Evolutionary conservation across 1,140 invertebrate genomes (phyloP).

Genomic region (Triops longicaudatus): DNA sequence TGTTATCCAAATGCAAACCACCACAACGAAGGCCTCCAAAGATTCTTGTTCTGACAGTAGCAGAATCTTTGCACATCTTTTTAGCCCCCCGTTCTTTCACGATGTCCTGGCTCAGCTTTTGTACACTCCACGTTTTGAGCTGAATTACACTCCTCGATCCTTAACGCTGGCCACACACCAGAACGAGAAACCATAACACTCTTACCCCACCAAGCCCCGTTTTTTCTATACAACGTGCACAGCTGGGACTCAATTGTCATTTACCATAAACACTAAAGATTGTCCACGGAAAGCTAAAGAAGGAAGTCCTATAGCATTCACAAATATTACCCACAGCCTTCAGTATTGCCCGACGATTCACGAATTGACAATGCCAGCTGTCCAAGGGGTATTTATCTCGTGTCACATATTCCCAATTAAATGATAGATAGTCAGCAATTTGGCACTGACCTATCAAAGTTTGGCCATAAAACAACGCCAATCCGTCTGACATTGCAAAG

Average conservation of each 20-base stretch:
- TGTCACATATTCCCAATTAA: not conserved
- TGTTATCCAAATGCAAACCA: not conserved
- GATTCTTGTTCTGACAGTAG: not conserved
- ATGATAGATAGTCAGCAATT: not conserved
- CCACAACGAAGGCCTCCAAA: not conserved
- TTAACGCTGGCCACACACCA: not conserved
- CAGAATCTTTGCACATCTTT: slow-evolving; percentile 15
- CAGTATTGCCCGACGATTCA: not conserved
- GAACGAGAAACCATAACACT: not conserved
- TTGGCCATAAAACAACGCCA: not conserved
- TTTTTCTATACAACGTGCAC: too few relatives aligned
- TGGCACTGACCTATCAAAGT: not conserved
- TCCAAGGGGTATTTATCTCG: not conserved
- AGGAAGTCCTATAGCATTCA: not conserved
- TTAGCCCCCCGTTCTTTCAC: not conserved
- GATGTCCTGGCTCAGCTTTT: not conserved
- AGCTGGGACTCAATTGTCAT: too few relatives aligned
- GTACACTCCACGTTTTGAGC: not conserved
- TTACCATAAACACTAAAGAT: too few relatives aligned
- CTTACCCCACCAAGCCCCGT: too few relatives aligned
- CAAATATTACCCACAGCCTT: not conserved
- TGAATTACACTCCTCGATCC: not conserved
- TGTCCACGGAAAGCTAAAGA: not conserved
- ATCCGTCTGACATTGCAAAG: too few relatives aligned
- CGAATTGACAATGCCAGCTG: not conserved